Evolutionary conservation across 2,113 vertebrate species (phyloP).

Genomic region (Callochromis pleurospilus): DNA sequence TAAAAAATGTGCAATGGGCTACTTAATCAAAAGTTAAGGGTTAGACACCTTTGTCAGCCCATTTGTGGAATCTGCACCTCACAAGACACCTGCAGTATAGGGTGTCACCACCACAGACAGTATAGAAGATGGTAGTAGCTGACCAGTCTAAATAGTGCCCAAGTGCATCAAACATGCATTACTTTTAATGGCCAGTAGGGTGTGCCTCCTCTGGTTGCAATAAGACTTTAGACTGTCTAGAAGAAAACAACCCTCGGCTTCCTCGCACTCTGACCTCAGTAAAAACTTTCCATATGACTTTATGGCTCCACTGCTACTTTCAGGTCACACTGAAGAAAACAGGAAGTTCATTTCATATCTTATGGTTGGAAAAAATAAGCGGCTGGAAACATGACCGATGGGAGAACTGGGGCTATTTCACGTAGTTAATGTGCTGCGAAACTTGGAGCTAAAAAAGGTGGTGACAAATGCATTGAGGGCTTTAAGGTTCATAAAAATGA

Average conservation of each 20-base stretch:
- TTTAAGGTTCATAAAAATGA: neutral
- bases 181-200: neutral
- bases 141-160: neutral
- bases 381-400: neutral
- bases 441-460: neutral
- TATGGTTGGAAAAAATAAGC: neutral
- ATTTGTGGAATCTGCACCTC: neutral
- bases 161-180: neutral
- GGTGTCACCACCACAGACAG: neutral
- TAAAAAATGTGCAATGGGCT: neutral
- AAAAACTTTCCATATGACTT: neutral
- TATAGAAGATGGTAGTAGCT: neutral
- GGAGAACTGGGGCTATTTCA: neutral
- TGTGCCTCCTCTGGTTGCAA: neutral
- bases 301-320: neutral
- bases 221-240: neutral
- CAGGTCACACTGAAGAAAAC: neutral
- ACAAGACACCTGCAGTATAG: neutral
- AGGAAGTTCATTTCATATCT: neutral
- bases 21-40: neutral
- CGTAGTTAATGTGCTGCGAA: neutral
- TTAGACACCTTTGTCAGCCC: neutral
- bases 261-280: neutral
- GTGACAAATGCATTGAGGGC: neutral
- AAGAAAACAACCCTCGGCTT: neutral